Evolutionary conservation across 1,140 invertebrate species (phyloP).

Genomic region (Neocloeon triangulifer): DNA sequence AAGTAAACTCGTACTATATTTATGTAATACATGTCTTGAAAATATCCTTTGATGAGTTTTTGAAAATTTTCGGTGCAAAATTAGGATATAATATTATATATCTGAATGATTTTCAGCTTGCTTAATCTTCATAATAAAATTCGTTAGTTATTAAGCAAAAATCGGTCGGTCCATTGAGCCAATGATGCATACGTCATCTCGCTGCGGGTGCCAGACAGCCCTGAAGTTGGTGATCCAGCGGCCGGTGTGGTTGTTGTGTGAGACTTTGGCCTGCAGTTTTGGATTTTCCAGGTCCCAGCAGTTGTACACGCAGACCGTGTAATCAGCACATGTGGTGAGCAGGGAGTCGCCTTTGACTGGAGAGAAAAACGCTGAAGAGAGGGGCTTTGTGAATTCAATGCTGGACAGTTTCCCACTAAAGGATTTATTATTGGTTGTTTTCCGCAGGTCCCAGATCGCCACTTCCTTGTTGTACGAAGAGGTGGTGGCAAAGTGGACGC

Average conservation of each 20-base stretch:
- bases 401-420: neutral
- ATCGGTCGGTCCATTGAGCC: slow-evolving; percentile 17
- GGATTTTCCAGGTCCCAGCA: neutral
- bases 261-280: slow-evolving; percentile 7
- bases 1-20: too few relatives aligned
- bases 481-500: too few relatives aligned
- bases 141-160: too few relatives aligned
- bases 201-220: slow-evolving; percentile 16
- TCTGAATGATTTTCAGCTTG: too few relatives aligned
- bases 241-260: slow-evolving; percentile 18
- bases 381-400: neutral
- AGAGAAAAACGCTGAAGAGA: slow-evolving; percentile 7
- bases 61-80: too few relatives aligned
- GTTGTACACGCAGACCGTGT: slow-evolving; percentile 6
- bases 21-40: too few relatives aligned
- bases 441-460: slow-evolving; percentile 2
- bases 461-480: too few relatives aligned
- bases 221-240: slow-evolving; percentile 18
- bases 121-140: too few relatives aligned
- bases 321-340: slow-evolving; percentile 4
- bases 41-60: too few relatives aligned
- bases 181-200: slow-evolving; percentile 18
- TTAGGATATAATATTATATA: too few relatives aligned
- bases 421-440: neutral
- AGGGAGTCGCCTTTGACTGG: slow-evolving; percentile 6